Evolutionary conservation across 2,888 invertebrate species (phyloP), one percentile per base, ranked within the genome.

Genomic region (Himalopsyche kuldschensis): DNA sequence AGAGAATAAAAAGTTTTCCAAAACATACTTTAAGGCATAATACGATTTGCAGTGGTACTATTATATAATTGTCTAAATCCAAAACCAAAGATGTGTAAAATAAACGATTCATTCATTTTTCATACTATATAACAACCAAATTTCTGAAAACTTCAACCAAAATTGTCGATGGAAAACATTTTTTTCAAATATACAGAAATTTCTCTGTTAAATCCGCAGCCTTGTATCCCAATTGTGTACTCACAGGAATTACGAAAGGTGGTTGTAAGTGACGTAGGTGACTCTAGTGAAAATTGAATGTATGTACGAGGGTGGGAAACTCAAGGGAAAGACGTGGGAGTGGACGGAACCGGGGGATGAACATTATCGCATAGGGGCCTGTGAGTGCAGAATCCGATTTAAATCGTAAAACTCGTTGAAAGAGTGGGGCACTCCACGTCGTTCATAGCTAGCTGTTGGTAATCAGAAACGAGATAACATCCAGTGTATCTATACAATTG

Each of bases 321-420:
- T 55, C 24, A 55, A 55, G 55, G 55, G 55, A 55, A 55, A 55
- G 55, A 55, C 10, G 55, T 55, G 55, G 55, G 55, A 24, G 55
- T 24, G 55, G 55, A 20, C 55, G n/a, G 55, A 55, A 55, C 10
- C 5, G 55, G 55, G 55, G 24, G 55, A 24, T 24, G 55, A 55
- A 55, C 35, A 55, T 55, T 55, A 55, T 55, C 55, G 55, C 55
- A 55, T 55, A 55, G 55, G 55, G 69, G 80, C 63, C 69, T 35
- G 69, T 69, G 80, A 80, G 80, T 80, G 80, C 80, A 80, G 80
- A 80, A 80, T 80, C 80, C 80, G 80, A 80, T 80, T 80, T 80
- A 80, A 80, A 80, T 80, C 80, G 80, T 80, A 80, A 80, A 80
- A 80, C 80, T 80, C 80, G 69, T 32, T 55, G 69, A 69, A 55